A percentile compares a stretch with the other conserved stretches of the same genome.
Evolutionary conservation across 1,140 invertebrate species (phyloP).

Genomic region (Agrilus planipennis): DNA sequence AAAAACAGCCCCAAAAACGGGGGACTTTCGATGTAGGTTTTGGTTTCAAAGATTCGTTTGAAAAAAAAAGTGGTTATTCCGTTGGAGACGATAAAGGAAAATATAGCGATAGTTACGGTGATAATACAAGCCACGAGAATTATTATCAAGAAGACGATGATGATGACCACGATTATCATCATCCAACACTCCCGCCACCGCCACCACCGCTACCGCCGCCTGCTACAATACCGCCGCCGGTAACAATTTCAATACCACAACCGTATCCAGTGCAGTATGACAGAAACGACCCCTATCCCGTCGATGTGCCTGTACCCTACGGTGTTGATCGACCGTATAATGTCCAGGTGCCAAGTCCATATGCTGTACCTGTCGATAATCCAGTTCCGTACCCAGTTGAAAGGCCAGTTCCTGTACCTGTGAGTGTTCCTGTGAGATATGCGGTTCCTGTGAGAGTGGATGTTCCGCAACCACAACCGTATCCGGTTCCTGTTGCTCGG

Average conservation of each 20-base stretch:
- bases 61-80: conserved; percentile 3
- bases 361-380: conserved; percentile 22
- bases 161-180: not conserved
- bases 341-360: conserved; percentile 16
- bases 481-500: conserved; percentile 27
- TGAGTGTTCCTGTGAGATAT: conserved; percentile 44
- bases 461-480: conserved; percentile 32
- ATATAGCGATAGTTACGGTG: not conserved
- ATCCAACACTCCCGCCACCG: no score
- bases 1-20: not conserved
- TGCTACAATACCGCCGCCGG: conserved; percentile 11
- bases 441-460: conserved; percentile 36
- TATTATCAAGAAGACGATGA: conserved; percentile 8
- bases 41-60: conserved; percentile 12
- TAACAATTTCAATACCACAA: conserved; percentile 26
- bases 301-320: conserved; percentile 28
- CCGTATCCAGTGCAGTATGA: conserved; percentile 31
- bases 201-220: no score
- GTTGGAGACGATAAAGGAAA: conserved; percentile 4
- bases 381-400: conserved; percentile 2
- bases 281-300: conserved; percentile 25
- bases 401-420: conserved; percentile 28
- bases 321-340: conserved; percentile 17
- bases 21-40: not conserved
- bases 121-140: not conserved